Base-by-base conservation (phyloP, 2,113 vertebrate genomes). In the Puffinus mauretanicus region DNA sequence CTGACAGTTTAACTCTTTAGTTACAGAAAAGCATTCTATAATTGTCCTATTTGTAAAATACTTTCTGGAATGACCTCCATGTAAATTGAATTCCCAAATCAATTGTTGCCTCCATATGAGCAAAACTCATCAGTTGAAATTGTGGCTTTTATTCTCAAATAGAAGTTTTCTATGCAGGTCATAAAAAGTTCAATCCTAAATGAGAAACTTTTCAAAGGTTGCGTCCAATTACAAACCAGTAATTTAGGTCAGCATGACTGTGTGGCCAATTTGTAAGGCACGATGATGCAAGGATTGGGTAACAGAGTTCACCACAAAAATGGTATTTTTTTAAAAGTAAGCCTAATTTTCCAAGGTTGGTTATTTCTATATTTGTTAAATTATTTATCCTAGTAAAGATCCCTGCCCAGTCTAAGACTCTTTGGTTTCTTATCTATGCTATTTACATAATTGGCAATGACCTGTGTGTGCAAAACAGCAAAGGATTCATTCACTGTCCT, bases 161-260 rank as follows among this genome's bases (percentile, higher is more conserved):
- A 82, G 25, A 85, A 46, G 27, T 89, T 95, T 95, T 85, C 60
- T 65, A 12, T 46, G 4, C 77, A 95, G 90, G 73, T 93, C 93
- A 92, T 92, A 91, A 93, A 64, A 96, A 96, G 92, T 96, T 97
- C 90, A 96, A 1, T 67, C 61, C 66, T 83, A 87, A 95, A 96
- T 75, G 47, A 94, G 93, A 90, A 94, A 88, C 58, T 86, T 95
- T 88, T 82, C 52, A 83, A 94, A 80, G 65, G 18, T 83, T 88
- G 13, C 75, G 55, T 86, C 84, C 87, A 86, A 47, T 91, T 95
- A 79, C 95, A 96, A 94, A 87, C 88, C 57, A 91, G 73, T 93
- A 93, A 95, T 93, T 94, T 95, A 88, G 88, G 69, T 97, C 82
- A 92, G 82, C 62, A 46, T 87, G 89, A 85, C 38, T 77, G 64